Percentiles rank a stretch among this genome's conserved stretches.
These are phyloP conservation scores for Antrozous pallidus DNA, from an alignment of 2,797 vertebrate genomes.

Conservation along the genomic window DNA sequence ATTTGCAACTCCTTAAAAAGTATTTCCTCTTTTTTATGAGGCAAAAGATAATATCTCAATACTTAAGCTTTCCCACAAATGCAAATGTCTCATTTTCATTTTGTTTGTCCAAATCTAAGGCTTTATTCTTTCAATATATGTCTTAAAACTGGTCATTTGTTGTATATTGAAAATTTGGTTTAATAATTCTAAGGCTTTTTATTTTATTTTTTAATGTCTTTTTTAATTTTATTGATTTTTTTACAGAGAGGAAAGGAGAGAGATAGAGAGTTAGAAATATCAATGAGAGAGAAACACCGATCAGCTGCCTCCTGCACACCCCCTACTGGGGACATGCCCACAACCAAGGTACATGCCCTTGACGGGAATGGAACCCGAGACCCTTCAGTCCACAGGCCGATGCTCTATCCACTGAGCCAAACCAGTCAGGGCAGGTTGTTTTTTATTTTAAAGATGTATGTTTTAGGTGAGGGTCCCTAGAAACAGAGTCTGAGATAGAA, in stretches of 20 bases:
- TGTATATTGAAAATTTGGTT: background rate
- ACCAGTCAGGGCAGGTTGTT: too few species aligned
- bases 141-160: background rate
- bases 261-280: too few species aligned
- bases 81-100: constrained; percentile 25
- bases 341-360: too few species aligned
- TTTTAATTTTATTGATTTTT: too few species aligned
- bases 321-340: too few species aligned
- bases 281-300: too few species aligned
- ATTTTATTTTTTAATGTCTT: too few species aligned
- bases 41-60: constrained; percentile 6
- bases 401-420: too few species aligned
- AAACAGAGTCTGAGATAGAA: background rate
- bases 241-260: too few species aligned
- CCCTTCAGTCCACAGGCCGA: too few species aligned
- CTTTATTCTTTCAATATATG: background rate
- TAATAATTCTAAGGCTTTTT: constrained; percentile 4
- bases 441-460: background rate
- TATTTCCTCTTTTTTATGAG: constrained; percentile 49
- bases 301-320: too few species aligned
- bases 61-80: background rate
- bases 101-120: background rate
- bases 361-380: too few species aligned
- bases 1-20: constrained; percentile 48
- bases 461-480: background rate